Conservation (phyloP, 1,140 invertebrate species). For the Drosophila ironensis region DNA sequence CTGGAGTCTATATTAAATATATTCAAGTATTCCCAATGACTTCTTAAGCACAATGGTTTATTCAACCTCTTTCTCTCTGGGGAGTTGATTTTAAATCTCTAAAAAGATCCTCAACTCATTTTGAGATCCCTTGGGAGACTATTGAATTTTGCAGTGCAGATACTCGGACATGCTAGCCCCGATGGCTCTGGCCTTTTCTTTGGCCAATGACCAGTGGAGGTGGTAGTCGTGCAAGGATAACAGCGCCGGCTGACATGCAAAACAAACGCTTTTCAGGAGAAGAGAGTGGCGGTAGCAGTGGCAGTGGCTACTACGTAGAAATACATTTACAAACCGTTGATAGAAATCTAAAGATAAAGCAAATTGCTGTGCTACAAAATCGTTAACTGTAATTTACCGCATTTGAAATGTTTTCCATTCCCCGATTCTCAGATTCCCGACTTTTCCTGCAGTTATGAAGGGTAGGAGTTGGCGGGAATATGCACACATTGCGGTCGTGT, state of each 20-base stretch:
- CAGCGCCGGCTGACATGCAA: conserved; percentile 56
- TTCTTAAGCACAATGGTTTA: no score
- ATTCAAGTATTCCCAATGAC: no score
- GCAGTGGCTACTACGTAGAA: conserved; percentile 60
- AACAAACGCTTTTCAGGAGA: conserved; percentile 53
- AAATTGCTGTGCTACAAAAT: conserved; percentile 80
- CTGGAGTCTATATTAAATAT: no score
- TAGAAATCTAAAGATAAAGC: conserved; percentile 75
- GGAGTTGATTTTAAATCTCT: no score
- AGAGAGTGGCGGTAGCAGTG: neutral
- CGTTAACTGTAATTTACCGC: conserved; percentile 79
- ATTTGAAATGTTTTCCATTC: conserved; percentile 61
- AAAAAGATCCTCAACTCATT: no score
- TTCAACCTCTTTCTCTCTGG: no score
- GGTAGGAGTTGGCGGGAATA: conserved; percentile 1
- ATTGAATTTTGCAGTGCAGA: conserved; percentile 19
- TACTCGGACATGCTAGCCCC: conserved; percentile 26
- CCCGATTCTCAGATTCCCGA: neutral
- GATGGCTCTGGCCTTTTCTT: conserved; percentile 49
- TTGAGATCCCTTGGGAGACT: neutral
- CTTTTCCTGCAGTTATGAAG: conserved; percentile 51
- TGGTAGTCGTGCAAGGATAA: conserved; percentile 8
- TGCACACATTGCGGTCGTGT: neutral
- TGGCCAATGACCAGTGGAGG: conserved; percentile 58
- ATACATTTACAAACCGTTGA: conserved; percentile 75